phyloP scores from a whole-genome alignment of 2,888 invertebrate genomes.

The Machimus rusticus region DNA sequence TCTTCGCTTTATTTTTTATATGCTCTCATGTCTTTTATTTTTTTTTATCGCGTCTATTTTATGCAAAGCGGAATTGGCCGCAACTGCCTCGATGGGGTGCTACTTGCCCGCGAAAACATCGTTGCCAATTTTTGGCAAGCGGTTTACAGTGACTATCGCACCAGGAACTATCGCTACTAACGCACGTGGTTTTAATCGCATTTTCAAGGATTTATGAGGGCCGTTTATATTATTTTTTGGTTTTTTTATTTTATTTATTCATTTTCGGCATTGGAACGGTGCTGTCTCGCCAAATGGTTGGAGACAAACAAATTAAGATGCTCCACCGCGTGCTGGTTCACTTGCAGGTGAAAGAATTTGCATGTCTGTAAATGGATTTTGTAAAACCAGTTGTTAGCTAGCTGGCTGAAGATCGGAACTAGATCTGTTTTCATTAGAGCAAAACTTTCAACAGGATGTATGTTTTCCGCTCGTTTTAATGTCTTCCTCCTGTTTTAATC shows the following conservation, averaged over 20 bases:
- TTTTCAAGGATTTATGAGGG: background rate
- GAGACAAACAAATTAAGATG: background rate
- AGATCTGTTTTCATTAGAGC: background rate
- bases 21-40: background rate
- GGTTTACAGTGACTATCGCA: background rate
- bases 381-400: background rate
- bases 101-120: background rate
- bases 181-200: background rate
- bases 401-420: background rate
- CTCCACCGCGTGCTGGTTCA: background rate
- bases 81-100: background rate
- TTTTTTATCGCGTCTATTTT: background rate
- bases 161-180: background rate
- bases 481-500: background rate
- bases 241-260: background rate
- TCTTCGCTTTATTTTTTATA: background rate
- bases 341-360: background rate
- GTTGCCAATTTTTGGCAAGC: background rate
- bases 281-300: background rate
- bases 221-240: background rate
- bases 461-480: background rate
- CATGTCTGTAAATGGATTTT: background rate
- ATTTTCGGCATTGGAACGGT: background rate
- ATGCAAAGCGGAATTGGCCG: background rate
- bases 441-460: background rate